Evolutionary conservation across 2,797 vertebrate species (phyloP).

Genomic region (Cossypha caffra): DNA sequence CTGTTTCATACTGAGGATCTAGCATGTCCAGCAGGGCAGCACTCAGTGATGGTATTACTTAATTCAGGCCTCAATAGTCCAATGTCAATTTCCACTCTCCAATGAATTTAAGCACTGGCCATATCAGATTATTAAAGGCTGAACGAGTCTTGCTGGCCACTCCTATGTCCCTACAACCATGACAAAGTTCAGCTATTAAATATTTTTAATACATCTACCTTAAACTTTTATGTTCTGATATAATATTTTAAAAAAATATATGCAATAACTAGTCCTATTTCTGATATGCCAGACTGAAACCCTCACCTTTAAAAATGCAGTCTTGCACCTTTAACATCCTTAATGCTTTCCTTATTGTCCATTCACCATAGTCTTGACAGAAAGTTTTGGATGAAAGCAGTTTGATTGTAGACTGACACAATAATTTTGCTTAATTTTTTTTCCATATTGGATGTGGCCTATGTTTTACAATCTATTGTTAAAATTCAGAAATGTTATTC

Average conservation of each 20-base stretch:
- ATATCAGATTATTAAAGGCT: neutral
- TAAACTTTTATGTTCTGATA: neutral
- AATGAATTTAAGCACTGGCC: neutral
- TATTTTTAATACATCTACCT: neutral
- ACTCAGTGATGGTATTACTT: neutral
- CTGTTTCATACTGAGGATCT: neutral
- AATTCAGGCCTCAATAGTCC: neutral
- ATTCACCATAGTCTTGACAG: neutral
- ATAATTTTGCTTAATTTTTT: neutral
- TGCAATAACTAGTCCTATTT: neutral
- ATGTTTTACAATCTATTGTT: neutral
- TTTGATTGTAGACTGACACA: neutral
- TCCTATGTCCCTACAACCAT: neutral
- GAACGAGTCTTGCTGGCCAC: neutral
- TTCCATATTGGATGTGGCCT: neutral
- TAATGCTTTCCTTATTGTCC: neutral
- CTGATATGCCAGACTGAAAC: neutral
- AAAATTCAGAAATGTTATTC: neutral
- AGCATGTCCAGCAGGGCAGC: neutral
- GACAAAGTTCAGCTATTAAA: neutral
- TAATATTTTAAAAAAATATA: neutral
- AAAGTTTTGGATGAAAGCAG: neutral
- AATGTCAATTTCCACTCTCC: neutral
- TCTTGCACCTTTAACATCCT: neutral
- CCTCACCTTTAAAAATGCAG: neutral